Percentiles rank a stretch among this genome's conserved stretches.
phyloP scores from a whole-genome alignment of 2,797 vertebrate species.

The Ciconia nigra region DNA sequence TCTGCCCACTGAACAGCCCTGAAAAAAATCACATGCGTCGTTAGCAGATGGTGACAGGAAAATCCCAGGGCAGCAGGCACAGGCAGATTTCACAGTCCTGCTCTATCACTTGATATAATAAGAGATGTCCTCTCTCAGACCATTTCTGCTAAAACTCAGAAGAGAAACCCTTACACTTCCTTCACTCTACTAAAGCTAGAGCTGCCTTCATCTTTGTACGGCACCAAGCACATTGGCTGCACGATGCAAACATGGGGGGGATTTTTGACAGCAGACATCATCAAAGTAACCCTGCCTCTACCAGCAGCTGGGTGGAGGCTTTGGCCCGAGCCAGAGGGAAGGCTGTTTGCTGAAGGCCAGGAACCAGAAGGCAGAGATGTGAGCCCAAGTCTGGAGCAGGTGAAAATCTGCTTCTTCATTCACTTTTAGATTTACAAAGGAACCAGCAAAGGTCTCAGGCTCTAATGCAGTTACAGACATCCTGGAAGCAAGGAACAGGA shows the following conservation, averaged over 20 bases:
- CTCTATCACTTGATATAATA: not conserved
- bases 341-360: not conserved
- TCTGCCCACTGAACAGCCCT: not conserved
- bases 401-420: not conserved
- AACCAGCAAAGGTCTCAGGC: not conserved
- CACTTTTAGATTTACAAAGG: not conserved
- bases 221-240: not conserved
- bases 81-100: not conserved
- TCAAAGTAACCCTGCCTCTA: not conserved
- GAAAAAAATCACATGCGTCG: not conserved
- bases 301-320: not conserved
- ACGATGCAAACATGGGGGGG: accelerated
- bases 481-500: not conserved
- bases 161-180: not conserved
- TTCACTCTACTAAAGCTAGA: not conserved
- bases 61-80: not conserved
- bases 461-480: not conserved
- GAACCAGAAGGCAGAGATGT: not conserved
- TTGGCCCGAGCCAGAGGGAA: not conserved
- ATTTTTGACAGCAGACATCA: not conserved
- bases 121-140: not conserved
- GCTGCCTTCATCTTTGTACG: not conserved
- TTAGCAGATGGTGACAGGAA: not conserved
- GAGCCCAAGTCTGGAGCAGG: not conserved
- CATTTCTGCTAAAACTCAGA: not conserved